Conservation (phyloP, 2,797 vertebrate genomes). For the Numenius phaeopus region DNA sequence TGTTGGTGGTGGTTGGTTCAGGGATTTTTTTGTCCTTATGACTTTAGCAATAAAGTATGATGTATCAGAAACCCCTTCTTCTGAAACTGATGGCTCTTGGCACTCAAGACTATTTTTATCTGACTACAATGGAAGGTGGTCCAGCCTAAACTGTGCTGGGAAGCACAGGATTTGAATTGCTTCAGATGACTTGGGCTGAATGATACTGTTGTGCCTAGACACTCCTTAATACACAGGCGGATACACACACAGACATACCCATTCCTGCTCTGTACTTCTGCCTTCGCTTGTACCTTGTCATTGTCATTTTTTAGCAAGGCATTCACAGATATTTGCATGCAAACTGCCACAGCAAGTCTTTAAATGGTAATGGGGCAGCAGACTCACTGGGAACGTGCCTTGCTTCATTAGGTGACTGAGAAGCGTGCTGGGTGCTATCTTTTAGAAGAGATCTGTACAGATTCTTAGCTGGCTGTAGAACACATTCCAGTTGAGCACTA, state of each 20-base stretch:
- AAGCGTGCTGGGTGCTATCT: not conserved
- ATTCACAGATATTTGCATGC: not conserved
- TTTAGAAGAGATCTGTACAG: not conserved
- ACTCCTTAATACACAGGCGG: not conserved
- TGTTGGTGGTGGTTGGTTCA: not conserved
- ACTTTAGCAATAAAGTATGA: not conserved
- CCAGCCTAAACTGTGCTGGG: too few species aligned
- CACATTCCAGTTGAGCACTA: not conserved
- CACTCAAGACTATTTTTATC: not conserved
- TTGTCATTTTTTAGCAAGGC: not conserved
- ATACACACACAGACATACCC: not conserved
- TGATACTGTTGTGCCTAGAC: not conserved
- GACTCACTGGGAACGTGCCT: not conserved
- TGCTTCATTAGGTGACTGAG: not conserved
- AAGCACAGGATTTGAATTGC: not conserved
- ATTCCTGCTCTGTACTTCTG: not conserved
- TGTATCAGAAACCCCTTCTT: not conserved
- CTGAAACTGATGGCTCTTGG: not conserved
- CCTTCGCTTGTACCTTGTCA: not conserved
- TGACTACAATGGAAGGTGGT: not conserved
- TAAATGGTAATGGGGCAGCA: not conserved
- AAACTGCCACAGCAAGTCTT: not conserved
- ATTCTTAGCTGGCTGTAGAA: not conserved
- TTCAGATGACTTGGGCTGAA: not conserved
- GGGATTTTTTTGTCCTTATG: not conserved